Base-by-base conservation (phyloP, 2,797 vertebrate species). In the Pterois miles region DNA sequence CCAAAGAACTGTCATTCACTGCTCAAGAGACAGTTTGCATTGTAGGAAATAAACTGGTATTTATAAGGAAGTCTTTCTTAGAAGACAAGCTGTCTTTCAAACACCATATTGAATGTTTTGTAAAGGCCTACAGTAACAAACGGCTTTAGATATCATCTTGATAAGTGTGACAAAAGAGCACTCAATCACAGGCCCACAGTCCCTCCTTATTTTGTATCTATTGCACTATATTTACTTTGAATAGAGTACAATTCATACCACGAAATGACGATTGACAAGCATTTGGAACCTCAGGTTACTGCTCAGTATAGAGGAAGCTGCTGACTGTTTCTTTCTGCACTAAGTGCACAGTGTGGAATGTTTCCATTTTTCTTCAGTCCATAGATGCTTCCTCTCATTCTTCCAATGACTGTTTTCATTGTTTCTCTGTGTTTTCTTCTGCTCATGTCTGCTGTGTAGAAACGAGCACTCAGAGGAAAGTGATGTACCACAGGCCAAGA, bases 391-490 rank as follows among this genome's bases (percentile, higher is more conserved):
- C 13, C 18, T 40, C 33, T 8, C 10, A 14, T 46, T 46, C 43
- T 33, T 33, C 31, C 4, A 33, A 33, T 33, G 31, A 33, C n/a
- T 33, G 7, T 33, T 33, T 33, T 33, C 31, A n/a, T n/a, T n/a
- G n/a, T n/a, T n/a, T n/a, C n/a, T n/a, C n/a, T n/a, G n/a, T n/a
- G n/a, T 33, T 33, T 33, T 33, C 31, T 48, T n/a, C 22, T 12
- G 6, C 43, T 25, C 48, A 12, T 75, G 0, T 74, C 9, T 50
- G 63, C 4, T 58, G 31, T 22, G 68, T 14, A 95, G 89, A 95
- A 65, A 81, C 67, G 38, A 81, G 67, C 5, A 1, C 71, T 71
- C 90, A 83, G 77, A 93, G 93, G 86, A 95, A 91, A 23, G 31
- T 76, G 68, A 78, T 82, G 79, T 87, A 89, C 78, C 90, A 86